Base-by-base conservation (phyloP, 1,140 invertebrate genomes). In the Calliphora vicina region DNA sequence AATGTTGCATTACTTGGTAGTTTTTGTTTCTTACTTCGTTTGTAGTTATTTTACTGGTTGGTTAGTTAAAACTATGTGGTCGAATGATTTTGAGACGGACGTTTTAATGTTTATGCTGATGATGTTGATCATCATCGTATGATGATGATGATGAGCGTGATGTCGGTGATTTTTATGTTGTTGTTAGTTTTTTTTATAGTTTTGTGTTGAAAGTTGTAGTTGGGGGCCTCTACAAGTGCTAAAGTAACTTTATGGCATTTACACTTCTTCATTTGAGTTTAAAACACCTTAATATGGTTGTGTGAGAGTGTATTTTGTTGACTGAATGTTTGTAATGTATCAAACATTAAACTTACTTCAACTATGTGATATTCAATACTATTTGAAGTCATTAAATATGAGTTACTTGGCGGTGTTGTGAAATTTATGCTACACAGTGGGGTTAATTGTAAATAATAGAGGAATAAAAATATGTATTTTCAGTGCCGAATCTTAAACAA, bases 181-280 rank as follows among this genome's bases (percentile, higher is more conserved):
- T 35, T 35, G 8, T 2, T 35, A 4, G 29, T 35, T 35, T 35
- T 35, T 35, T 8, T 35, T 4, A 4, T 35, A 4, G 29, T 35
- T 35, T 35, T 35, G 8, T 35, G 29, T n/a, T n/a, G n/a, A n/a
- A n/a, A n/a, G n/a, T n/a, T 15, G 50, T 15, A 5, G 0, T 57
- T 57, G 4, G 50, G 10, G 10, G 17, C 2, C 20, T 67, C 6
- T 23, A 2, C 61, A 67, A 67, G 61, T 67, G 61, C 20, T 67
- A 67, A 67, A 67, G 61, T 67, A 23, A 67, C n/a, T 67, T 67
- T 67, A 67, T 67, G 61, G n/a, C n/a, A 67, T 67, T 67, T 67
- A 9, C 61, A 67, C n/a, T 67, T 67, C 61, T 67, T 67, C 61
- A 67, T 67, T 67, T 67, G 23, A 67, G 61, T 67, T 1, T 17